Evolutionary conservation across 2,888 invertebrate species (phyloP), one percentile per base, ranked within the genome.

Genomic region (Spodoptera exigua): DNA sequence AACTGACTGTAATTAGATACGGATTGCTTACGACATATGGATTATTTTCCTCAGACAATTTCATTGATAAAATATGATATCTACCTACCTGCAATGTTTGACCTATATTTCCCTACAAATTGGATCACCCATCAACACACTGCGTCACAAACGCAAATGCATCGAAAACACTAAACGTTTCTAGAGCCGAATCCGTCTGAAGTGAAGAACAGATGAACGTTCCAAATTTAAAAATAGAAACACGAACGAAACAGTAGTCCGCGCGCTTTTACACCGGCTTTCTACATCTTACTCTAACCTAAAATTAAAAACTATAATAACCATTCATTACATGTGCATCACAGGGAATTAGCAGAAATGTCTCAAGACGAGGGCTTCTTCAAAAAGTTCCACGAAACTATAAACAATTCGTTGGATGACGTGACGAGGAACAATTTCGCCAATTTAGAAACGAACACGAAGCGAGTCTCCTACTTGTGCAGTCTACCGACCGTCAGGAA

Each of bases 341-440:
- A 67, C 49, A 53, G 41, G 40, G 36, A 46, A 45, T 72, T 74
- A 65, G 62, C 56, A 53, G 78, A 81, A 81, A 93, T 93, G 94
- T 78, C 93, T 49, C 81, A 87, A 82, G 83, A 85, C 62, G 88
- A 85, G 36, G 95, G 95, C 47, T 95, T 95, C 86, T 96, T 96
- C 83, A 95, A 95, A 87, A 94, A 95, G 65, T 95, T 96, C 84
- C 96, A 96, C 83, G 92, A 95, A 75, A 91, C 93, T 36, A 89
- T 96, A 53, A 95, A 95, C 76, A 91, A 92, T 78, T 88, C 94
- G 39, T 83, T 95, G 70, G 88, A 93, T 72, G 95, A 95, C 65
- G 91, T 95, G 48, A 95, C 95, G 58, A 95, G 95, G 65, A 95
- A 96, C 75, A 95, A 95, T 77, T 96, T 97, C 82, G 89, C 95